Evolutionary conservation across 2,113 vertebrate species (phyloP).

Genomic region (Crotophaga sulcirostris): DNA sequence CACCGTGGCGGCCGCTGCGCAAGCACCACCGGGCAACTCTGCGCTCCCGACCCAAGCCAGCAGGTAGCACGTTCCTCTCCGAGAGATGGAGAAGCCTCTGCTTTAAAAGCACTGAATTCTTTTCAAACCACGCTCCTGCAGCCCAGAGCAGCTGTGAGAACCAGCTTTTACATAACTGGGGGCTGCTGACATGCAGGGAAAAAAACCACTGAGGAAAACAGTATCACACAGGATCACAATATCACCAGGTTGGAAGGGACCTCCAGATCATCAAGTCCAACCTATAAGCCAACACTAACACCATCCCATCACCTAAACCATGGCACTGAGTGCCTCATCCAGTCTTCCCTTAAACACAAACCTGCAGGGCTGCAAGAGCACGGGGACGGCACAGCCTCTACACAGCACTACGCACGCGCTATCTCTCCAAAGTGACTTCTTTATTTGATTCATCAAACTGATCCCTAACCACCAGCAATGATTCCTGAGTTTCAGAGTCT

Average conservation of each 20-base stretch:
- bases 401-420: accelerated
- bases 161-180: background rate
- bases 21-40: background rate
- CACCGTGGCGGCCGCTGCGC: background rate
- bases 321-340: too few relatives aligned
- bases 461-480: background rate
- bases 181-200: background rate
- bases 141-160: background rate
- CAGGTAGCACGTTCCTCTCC: background rate
- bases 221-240: too few relatives aligned
- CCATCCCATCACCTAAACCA: too few relatives aligned
- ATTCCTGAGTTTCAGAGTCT: background rate
- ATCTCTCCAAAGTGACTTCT: background rate
- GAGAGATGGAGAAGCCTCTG: background rate
- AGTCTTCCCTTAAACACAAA: too few relatives aligned
- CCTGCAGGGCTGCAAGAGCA: background rate
- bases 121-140: background rate
- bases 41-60: accelerated
- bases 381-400: accelerated
- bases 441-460: accelerated
- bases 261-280: too few relatives aligned
- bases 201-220: background rate
- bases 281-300: too few relatives aligned
- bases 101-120: background rate
- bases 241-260: too few relatives aligned